Evolutionary conservation across 2,888 invertebrate genomes (phyloP), one percentile per base, ranked within the genome.

Genomic region (Drosophila melanocephala): DNA sequence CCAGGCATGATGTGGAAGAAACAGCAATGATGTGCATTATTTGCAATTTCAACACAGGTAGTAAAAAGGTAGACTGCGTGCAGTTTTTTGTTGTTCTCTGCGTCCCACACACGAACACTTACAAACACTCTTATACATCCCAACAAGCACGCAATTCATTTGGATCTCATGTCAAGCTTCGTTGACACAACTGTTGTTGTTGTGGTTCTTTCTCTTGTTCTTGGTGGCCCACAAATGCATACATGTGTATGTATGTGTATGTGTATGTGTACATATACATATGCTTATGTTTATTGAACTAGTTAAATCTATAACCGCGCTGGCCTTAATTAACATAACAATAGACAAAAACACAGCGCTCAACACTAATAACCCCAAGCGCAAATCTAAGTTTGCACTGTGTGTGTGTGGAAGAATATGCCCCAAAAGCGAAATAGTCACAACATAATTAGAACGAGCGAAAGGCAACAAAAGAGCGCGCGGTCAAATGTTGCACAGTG

Each of bases 321-420:
- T 84, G 88, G 78, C 84, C 91, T 84, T 91, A 91, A 91, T 91
- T 91, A 91, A 68, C 90, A 89, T 91, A 79, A 89, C 79, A 87
- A 91, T 79, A 72, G 76, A 74, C 77, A 81, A 62, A 79, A 74
- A 50, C 37, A 74, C 57, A 22, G 19, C 44, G 39, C 22, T 56
- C 50, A 77, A 62, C 51, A 60, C 62, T 72, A 75, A 76, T 78
- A 79, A 74, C 78, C 83, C 62, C 63, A 47, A 62, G 82, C 66
- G 55, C 55, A 53, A 32, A 72, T 28, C 47, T 65, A 39, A 60
- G 56, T 64, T 64, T 72, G 62, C 65, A 68, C 19, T 56, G 14
- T 26, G 14, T 53, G 6, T 39, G n/a, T 66, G 37, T 47, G 37
- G 51, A 71, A 75, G 80, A 80, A 81, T 71, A 69, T 74, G 78